A percentile compares a stretch with the other conserved stretches of the same genome.
phyloP scores from a whole-genome alignment of 1,140 invertebrate species.

The Eulimnadia texana region DNA sequence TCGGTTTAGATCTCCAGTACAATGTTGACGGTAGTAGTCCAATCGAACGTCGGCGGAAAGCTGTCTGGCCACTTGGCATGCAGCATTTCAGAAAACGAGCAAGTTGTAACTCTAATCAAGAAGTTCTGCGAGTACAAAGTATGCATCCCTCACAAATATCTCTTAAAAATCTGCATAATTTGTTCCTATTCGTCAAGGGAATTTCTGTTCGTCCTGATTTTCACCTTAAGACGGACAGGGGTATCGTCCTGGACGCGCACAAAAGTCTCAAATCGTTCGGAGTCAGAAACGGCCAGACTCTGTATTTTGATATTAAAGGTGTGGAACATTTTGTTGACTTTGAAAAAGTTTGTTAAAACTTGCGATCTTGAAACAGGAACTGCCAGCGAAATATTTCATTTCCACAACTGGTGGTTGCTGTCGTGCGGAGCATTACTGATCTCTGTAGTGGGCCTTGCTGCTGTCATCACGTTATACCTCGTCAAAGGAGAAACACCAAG shows the following conservation, averaged over 20 bases:
- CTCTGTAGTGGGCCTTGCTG: slow-evolving; percentile 25
- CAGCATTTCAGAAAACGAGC: slow-evolving; percentile 9
- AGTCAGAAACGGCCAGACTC: slow-evolving; percentile 14
- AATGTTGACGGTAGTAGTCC: background rate
- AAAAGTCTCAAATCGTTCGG: slow-evolving; percentile 8
- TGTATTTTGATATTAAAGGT: slow-evolving; percentile 15
- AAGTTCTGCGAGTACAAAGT: slow-evolving; percentile 19
- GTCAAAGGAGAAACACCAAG: slow-evolving; percentile 9
- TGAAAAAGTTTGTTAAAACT: background rate
- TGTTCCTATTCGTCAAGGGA: slow-evolving; percentile 9
- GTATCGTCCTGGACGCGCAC: slow-evolving; percentile 12
- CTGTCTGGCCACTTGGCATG: background rate
- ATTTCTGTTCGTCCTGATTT: slow-evolving; percentile 11
- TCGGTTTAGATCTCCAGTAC: background rate
- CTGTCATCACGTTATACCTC: slow-evolving; percentile 21
- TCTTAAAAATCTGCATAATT: background rate
- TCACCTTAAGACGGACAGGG: slow-evolving; percentile 13
- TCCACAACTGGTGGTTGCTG: slow-evolving; percentile 28
- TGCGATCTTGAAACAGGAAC: slow-evolving; percentile 18
- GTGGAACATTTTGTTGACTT: background rate
- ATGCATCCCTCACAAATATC: background rate
- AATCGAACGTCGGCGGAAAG: slow-evolving; percentile 4
- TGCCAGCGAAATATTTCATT: slow-evolving; percentile 20
- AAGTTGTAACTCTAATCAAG: slow-evolving; percentile 14
- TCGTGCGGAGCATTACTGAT: slow-evolving; percentile 26